These are phyloP conservation scores for Atta cephalotes DNA, from an alignment of 1,140 invertebrate species.

Conservation along the genomic window DNA sequence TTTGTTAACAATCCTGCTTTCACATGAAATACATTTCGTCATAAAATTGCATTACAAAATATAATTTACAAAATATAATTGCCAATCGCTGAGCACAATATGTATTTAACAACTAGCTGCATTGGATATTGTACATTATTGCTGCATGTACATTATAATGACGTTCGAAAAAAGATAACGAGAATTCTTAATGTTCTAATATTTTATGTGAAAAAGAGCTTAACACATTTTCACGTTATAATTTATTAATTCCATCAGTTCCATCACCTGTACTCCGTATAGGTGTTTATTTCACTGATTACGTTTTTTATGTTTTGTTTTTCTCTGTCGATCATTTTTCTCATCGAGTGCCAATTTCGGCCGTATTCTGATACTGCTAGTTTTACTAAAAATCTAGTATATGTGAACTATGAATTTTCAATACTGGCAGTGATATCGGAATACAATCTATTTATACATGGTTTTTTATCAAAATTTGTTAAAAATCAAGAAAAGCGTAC, in stretches of 20 bases:
- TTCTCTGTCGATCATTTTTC: background rate
- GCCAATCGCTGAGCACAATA: background rate
- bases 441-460: too few relatives aligned
- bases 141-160: background rate
- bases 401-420: too few relatives aligned
- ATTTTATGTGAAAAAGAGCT: background rate
- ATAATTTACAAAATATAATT: slow-evolving; percentile 9
- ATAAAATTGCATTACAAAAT: background rate
- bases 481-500: too few relatives aligned
- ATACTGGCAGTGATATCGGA: too few relatives aligned
- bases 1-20: too few relatives aligned
- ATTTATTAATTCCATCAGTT: slow-evolving; percentile 9
- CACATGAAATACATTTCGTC: too few relatives aligned
- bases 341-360: background rate
- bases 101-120: background rate
- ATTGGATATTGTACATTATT: too few relatives aligned
- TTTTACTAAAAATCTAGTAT: too few relatives aligned
- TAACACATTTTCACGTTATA: slow-evolving; percentile 8
- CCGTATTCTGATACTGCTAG: too few relatives aligned
- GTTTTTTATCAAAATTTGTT: too few relatives aligned
- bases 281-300: background rate
- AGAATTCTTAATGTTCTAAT: background rate
- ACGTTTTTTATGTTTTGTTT: background rate
- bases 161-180: background rate
- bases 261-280: slow-evolving; percentile 5